Base-by-base conservation (phyloP, 1,140 invertebrate genomes). In the Penaeus indicus region DNA sequence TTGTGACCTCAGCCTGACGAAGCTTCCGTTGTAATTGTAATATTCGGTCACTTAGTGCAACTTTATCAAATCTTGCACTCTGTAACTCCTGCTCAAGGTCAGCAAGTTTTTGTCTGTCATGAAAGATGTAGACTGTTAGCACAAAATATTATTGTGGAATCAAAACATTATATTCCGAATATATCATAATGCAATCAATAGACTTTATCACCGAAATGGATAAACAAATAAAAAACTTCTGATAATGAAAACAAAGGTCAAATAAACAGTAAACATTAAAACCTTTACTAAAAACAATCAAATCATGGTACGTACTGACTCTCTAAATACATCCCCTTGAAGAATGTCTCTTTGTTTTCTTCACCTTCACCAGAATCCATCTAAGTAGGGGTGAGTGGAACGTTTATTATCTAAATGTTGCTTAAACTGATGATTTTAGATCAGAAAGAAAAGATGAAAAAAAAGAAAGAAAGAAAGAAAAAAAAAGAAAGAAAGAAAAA, bases 1-100 rank as follows among this genome's bases (percentile, higher is more conserved):
- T 21, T 11, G 72, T 25, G 0, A 42, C 61, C 64, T 91, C 90
- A 25, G 78, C n/a, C 61, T 85, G 81, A 7, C 84, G 62, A 16
- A 91, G 85, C 72, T 90, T 88, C 42, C 89, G 84, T 38, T 89
- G 85, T 42, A 91, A n/a, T 84, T 90, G 79, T 18, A 90, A 77
- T 25, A 91, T 85, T 42, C 86, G 78, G 62, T 91, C 90, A 77
- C 89, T 88, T 21, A 88, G 69, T 25, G 87, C 84, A 61, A 91
- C 85, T 42, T 83, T 90, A 21, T 91, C 84, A 85, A 89, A 89
- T 32, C 83, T 27, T 25, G 89, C 85, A 47, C 77, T 81, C 4
- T 82, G 86, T 21, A 91, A 60, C 25, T 60, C 42, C 60, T 88
- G 81, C 10, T 86, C 64, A 47, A 87, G n/a, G 3, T 80, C 78